Base-by-base conservation (phyloP, 2,113 vertebrate species). In the Xiphias gladius region DNA sequence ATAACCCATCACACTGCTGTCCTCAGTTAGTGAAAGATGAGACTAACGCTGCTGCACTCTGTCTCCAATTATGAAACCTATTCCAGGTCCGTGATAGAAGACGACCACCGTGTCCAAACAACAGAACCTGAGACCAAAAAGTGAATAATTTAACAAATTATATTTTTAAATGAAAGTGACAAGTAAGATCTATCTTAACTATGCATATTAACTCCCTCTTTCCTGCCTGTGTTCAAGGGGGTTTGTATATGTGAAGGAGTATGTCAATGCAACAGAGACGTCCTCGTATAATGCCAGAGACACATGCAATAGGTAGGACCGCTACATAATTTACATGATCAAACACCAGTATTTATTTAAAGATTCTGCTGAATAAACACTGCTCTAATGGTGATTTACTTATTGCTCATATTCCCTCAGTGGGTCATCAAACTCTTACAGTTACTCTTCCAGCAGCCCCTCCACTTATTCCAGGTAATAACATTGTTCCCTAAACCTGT, bases 181-280 rank as follows among this genome's bases (percentile, higher is more conserved):
- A 26, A 24, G 8, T 54, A 13, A 37, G 58, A 32, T 59, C n/a
- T 30, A 37, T 46, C 76, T 64, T 17, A 79, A 37, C 13, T 9
- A 0, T 76, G 26, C 48, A 26, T 52, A 28, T 65, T 19, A 63
- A 68, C 39, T 57, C 24, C 12, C 16, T 61, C 1, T 43, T 39
- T 39, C 37, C 7, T 74, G 52, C 32, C 0, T 73, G 30, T 75
- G 26, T 52, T 94, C 80, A 11, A 97, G 96, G 94, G 91, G 86
- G 39, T 85, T 96, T 65, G 96, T 98, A 79, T 97, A 95, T 30
- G 83, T 98, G 76, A 97, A 97, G 92, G 94, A 97, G 80, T 97
- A 97, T 0, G 80, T 97, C 71, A 94, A 96, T 80, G 85, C 92
- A 32, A 85, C 92, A 0, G 94, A 90, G 68, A 7, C 69, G 0